These are phyloP conservation scores for Acomys russatus DNA, from an alignment of 2,797 vertebrate genomes.

Conservation along the genomic window DNA sequence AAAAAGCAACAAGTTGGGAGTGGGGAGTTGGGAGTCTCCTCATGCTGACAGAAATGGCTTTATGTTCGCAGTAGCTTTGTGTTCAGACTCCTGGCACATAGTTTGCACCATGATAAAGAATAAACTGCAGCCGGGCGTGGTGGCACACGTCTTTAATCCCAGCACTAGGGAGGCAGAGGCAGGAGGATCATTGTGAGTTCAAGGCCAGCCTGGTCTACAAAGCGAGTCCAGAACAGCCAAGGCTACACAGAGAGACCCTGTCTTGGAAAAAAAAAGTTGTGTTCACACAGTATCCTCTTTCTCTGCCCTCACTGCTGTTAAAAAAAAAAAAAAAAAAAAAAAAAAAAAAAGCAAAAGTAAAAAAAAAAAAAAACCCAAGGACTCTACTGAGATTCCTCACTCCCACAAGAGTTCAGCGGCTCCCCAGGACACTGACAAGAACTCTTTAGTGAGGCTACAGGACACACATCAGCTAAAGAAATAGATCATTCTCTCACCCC, in stretches of 20 bases:
- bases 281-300: neutral
- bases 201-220: too few species aligned
- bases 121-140: too few species aligned
- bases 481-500: neutral
- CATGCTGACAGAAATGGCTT: neutral
- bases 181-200: too few species aligned
- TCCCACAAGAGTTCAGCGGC: neutral
- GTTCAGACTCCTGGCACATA: neutral
- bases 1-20: neutral
- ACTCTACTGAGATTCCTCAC: too few species aligned
- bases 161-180: too few species aligned
- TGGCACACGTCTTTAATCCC: too few species aligned
- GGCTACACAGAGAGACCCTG: too few species aligned
- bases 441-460: neutral
- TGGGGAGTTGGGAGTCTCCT: too few species aligned
- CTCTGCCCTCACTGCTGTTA: neutral
- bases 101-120: neutral
- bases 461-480: neutral
- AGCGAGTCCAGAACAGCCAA: too few species aligned
- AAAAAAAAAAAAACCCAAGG: neutral
- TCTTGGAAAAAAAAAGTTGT: too few species aligned
- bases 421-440: neutral
- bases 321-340: neutral
- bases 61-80: neutral
- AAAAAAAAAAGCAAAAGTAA: too few species aligned